Evolutionary conservation across 2,888 invertebrate genomes (phyloP).

Genomic region (Drosophila phalerata): DNA sequence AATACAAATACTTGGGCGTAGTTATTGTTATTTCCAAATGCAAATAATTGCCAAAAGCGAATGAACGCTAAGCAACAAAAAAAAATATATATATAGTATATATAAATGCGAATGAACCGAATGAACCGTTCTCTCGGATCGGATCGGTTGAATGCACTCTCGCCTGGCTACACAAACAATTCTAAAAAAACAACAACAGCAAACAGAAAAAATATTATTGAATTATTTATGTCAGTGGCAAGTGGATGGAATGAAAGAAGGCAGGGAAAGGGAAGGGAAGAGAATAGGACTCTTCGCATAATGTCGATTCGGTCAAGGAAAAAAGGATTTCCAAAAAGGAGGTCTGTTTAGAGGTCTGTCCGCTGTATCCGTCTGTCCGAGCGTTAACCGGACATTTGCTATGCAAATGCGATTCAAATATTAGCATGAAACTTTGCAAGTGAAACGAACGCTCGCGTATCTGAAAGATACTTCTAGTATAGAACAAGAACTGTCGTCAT

Average conservation of each 20-base stretch:
- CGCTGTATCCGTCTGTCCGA: not conserved
- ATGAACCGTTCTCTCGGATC: conserved; percentile 35
- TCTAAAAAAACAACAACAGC: conserved; percentile 16
- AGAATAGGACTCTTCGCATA: conserved; percentile 18
- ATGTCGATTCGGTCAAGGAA: conserved; percentile 15
- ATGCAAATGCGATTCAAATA: conserved; percentile 75
- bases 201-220: conserved; percentile 40
- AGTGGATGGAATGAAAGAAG: too few relatives aligned
- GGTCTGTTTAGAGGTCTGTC: not conserved
- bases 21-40: conserved; percentile 67
- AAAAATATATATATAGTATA: too few relatives aligned
- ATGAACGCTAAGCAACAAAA: conserved; percentile 50
- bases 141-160: conserved; percentile 73
- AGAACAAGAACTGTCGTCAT: conserved; percentile 60
- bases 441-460: conserved; percentile 45
- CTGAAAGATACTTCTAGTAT: conserved; percentile 51
- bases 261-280: not conserved
- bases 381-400: conserved; percentile 58
- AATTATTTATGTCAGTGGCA: conserved; percentile 63
- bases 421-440: conserved; percentile 52
- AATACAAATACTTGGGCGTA: conserved; percentile 54
- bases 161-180: conserved; percentile 46
- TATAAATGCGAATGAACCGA: conserved; percentile 41
- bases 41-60: conserved; percentile 67
- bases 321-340: conserved; percentile 41